These are phyloP conservation scores for Drosophila nr. perissopoda DNA, from an alignment of 2,888 invertebrate genomes.

Conservation along the genomic window DNA sequence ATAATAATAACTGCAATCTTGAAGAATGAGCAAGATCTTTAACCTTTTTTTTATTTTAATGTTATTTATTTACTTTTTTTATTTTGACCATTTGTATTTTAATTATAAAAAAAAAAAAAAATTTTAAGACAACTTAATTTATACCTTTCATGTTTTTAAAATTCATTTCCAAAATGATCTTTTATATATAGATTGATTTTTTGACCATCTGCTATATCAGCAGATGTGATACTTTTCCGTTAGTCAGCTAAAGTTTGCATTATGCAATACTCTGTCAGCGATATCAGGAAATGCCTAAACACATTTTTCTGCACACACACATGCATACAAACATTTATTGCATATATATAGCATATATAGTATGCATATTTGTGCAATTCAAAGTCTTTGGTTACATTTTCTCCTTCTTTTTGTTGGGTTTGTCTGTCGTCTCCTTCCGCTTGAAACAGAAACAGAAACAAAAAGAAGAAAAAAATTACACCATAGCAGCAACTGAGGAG, in stretches of 20 bases:
- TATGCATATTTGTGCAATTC: constrained; percentile 3
- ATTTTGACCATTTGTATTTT: not conserved
- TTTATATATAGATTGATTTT: not conserved
- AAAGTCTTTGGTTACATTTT: constrained; percentile 28
- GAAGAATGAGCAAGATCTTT: not conserved
- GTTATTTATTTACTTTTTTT: not conserved
- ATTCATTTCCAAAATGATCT: not conserved
- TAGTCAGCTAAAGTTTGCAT: constrained; percentile 5
- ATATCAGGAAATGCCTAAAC: constrained; percentile 44
- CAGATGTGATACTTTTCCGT: constrained; percentile 1
- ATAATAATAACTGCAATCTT: not conserved
- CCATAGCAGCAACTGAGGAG: constrained; percentile 19
- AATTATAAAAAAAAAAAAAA: not conserved
- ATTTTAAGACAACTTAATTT: no score
- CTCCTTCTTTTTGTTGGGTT: constrained; percentile 11
- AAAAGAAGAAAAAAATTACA: constrained; percentile 8
- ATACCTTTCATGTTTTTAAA: not conserved
- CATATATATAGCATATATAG: not conserved
- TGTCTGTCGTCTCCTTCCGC: constrained; percentile 54
- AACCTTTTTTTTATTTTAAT: fast-evolving
- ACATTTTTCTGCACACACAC: constrained; percentile 1
- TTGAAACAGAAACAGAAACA: constrained; percentile 27
- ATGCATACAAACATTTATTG: constrained; percentile 1
- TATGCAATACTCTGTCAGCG: constrained; percentile 1
- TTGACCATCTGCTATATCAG: not conserved